phyloP scores from a whole-genome alignment of 2,888 invertebrate species.

The Luffia ferchaultella region DNA sequence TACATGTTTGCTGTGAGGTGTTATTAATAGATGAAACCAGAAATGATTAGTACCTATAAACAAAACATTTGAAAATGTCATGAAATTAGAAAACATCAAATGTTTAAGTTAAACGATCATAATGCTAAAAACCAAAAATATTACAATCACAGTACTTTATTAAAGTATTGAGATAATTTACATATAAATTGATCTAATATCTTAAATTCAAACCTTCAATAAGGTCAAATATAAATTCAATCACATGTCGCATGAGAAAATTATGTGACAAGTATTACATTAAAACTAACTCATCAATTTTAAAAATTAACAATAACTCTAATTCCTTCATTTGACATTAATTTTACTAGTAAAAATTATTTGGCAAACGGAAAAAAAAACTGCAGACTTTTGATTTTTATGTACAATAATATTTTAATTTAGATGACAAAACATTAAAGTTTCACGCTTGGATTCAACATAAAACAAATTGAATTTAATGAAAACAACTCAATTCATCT shows the following conservation, averaged over 20 bases:
- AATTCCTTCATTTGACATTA: background rate
- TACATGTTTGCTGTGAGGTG: too few relatives aligned
- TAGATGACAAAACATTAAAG: background rate
- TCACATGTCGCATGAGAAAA: background rate
- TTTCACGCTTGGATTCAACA: too few relatives aligned
- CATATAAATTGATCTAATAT: background rate
- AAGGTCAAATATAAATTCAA: too few relatives aligned
- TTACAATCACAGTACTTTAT: background rate
- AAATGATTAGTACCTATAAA: too few relatives aligned
- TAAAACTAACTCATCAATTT: too few relatives aligned
- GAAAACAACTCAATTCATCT: background rate
- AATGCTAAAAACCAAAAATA: too few relatives aligned
- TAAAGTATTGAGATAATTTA: background rate
- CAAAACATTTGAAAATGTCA: too few relatives aligned
- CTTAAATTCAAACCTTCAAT: background rate
- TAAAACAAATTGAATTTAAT: background rate
- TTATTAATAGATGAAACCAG: too few relatives aligned
- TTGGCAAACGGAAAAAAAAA: background rate
- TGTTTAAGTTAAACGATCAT: too few relatives aligned
- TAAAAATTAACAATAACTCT: background rate
- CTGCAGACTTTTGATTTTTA: background rate
- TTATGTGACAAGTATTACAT: background rate
- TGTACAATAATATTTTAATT: background rate
- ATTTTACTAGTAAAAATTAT: background rate
- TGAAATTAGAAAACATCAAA: too few relatives aligned